Percentiles rank a stretch among this genome's conserved stretches.
Conservation (phyloP, 2,888 invertebrate genomes). For the Melinaea marsaeus region DNA sequence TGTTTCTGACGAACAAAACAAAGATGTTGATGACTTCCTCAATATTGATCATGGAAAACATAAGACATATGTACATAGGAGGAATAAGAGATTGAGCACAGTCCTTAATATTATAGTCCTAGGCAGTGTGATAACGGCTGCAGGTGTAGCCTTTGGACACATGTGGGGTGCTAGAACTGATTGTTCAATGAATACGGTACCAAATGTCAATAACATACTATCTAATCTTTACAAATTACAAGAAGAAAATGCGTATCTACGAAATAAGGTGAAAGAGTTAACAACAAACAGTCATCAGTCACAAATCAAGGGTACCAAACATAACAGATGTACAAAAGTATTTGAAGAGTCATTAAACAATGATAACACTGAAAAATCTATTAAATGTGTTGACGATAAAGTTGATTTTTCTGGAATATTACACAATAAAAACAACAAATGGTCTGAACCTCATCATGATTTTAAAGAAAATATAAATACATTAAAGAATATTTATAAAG, state of each 20-base stretch:
- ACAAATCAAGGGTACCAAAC: slow-evolving; percentile 49
- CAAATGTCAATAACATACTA: slow-evolving; percentile 68
- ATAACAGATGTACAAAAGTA: slow-evolving; percentile 61
- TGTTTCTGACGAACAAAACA: slow-evolving; percentile 41
- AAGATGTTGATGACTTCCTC: slow-evolving; percentile 54
- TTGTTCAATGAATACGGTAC: slow-evolving; percentile 54
- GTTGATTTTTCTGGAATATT: slow-evolving; percentile 37
- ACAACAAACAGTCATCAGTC: slow-evolving; percentile 50
- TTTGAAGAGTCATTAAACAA: slow-evolving; percentile 64
- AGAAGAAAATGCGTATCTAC: slow-evolving; percentile 69
- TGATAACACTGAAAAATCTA: slow-evolving; percentile 48
- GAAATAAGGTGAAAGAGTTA: slow-evolving; percentile 63
- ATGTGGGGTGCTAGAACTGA: slow-evolving; percentile 74
- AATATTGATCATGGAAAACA: slow-evolving; percentile 54
- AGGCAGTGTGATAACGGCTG: slow-evolving; percentile 71
- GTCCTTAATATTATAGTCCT: slow-evolving; percentile 69
- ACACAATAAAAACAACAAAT: slow-evolving; percentile 38
- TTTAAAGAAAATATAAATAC: slow-evolving; percentile 56
- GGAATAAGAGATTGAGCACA: slow-evolving; percentile 69
- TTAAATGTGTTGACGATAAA: slow-evolving; percentile 61
- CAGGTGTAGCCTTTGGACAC: slow-evolving; percentile 71
- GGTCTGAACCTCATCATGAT: slow-evolving; percentile 46
- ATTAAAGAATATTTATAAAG: slow-evolving; percentile 57
- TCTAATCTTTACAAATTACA: slow-evolving; percentile 72
- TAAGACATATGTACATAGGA: slow-evolving; percentile 70